A percentile compares a stretch with the other conserved stretches of the same genome.
Evolutionary conservation across 2,888 invertebrate species (phyloP).

Genomic region (Melieria crassipennis): DNA sequence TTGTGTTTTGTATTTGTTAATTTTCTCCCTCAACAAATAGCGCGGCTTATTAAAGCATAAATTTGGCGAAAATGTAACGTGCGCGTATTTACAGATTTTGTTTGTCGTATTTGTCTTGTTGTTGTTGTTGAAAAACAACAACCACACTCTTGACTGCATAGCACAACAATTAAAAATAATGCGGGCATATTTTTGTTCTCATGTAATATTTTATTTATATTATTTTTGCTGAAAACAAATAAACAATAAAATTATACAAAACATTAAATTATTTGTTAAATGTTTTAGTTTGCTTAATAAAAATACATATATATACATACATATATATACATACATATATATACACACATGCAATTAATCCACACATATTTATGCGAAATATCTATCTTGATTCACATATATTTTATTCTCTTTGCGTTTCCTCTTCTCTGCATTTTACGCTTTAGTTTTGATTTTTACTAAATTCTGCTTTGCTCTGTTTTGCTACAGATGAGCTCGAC

Average conservation of each 20-base stretch:
- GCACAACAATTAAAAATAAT: neutral
- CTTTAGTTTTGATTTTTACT: conserved; percentile 2
- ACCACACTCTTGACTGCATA: neutral
- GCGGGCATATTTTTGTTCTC: neutral
- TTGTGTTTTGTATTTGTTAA: too few species aligned
- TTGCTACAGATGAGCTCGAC: conserved; percentile 82
- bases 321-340: too few species aligned
- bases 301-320: neutral
- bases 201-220: neutral
- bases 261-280: neutral
- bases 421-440: neutral
- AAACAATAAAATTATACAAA: neutral
- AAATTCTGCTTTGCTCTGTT: neutral
- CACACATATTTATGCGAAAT: neutral
- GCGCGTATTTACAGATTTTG: neutral
- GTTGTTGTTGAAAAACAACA: neutral
- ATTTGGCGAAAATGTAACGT: too few species aligned
- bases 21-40: too few species aligned
- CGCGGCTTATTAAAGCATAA: too few species aligned
- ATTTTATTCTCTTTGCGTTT: conserved; percentile 15
- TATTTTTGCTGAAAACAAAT: neutral
- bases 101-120: neutral
- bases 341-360: neutral
- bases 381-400: neutral
- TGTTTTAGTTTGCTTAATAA: neutral